Conservation (phyloP, 2,113 vertebrate species). For the Philantomba maxwellii region DNA sequence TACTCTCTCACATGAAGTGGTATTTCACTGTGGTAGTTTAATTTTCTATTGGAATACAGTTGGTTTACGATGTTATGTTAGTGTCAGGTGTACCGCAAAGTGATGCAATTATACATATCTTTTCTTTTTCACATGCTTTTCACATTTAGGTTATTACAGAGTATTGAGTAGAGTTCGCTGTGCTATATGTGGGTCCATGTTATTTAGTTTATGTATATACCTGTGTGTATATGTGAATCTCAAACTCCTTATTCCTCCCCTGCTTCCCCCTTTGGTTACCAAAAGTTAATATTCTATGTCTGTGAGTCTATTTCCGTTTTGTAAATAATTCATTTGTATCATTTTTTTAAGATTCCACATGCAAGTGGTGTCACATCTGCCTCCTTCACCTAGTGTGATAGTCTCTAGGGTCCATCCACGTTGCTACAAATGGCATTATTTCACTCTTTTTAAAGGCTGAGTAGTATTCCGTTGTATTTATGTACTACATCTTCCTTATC, state of each 20-base stretch:
- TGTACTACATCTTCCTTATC: neutral
- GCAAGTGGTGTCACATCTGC: neutral
- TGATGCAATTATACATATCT: neutral
- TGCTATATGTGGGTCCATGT: neutral
- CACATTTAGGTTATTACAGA: neutral
- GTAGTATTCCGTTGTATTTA: too few species aligned
- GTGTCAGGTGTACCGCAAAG: neutral
- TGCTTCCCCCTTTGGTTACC: neutral
- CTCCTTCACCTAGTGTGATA: neutral
- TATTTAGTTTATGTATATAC: neutral
- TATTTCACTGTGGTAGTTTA: neutral
- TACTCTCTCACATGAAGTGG: fast-evolving
- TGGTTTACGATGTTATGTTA: neutral
- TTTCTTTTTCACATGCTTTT: neutral
- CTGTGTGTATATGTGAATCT: neutral
- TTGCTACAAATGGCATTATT: neutral
- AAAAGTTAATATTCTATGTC: neutral
- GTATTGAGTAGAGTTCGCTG: neutral
- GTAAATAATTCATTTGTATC: neutral
- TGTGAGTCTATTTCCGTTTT: neutral
- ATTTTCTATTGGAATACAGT: neutral
- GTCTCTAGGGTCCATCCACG: neutral
- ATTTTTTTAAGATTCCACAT: neutral
- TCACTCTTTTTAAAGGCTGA: neutral
- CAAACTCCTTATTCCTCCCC: neutral